phyloP scores from a whole-genome alignment of 1,140 invertebrate species.

The Macrobrachium rosenbergii region DNA sequence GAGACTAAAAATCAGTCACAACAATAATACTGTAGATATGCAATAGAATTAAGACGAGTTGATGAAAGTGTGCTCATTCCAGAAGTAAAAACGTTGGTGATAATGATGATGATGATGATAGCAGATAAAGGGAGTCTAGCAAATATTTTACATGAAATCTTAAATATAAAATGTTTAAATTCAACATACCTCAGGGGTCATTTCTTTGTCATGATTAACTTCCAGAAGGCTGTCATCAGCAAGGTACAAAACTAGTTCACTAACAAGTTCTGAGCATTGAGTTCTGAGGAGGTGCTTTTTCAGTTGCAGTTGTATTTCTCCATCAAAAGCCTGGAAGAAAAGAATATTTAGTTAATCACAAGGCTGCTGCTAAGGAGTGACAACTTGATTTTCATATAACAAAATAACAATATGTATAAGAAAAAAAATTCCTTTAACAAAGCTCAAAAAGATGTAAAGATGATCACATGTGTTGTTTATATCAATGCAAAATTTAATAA shows the following conservation, averaged over 20 bases:
- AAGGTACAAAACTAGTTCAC: constrained; percentile 77
- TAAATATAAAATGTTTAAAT: background rate
- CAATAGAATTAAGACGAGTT: too few species aligned
- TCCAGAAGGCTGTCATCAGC: constrained; percentile 71
- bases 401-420: background rate
- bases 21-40: too few species aligned
- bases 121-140: too few species aligned
- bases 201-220: constrained; percentile 67
- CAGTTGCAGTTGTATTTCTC: constrained; percentile 78
- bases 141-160: too few species aligned
- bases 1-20: too few species aligned
- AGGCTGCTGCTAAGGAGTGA: too few species aligned
- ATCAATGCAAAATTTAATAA: too few species aligned
- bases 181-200: constrained; percentile 71
- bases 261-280: constrained; percentile 85
- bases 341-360: constrained; percentile 3
- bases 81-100: too few species aligned
- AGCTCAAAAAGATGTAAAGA: background rate
- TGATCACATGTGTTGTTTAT: too few species aligned
- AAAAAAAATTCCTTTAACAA: background rate
- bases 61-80: too few species aligned
- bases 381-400: background rate
- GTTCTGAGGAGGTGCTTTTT: constrained; percentile 87
- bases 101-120: too few species aligned
- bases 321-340: constrained; percentile 70